These are phyloP conservation scores for Danio aesculapii DNA, from an alignment of 2,797 vertebrate species.

Conservation along the genomic window DNA sequence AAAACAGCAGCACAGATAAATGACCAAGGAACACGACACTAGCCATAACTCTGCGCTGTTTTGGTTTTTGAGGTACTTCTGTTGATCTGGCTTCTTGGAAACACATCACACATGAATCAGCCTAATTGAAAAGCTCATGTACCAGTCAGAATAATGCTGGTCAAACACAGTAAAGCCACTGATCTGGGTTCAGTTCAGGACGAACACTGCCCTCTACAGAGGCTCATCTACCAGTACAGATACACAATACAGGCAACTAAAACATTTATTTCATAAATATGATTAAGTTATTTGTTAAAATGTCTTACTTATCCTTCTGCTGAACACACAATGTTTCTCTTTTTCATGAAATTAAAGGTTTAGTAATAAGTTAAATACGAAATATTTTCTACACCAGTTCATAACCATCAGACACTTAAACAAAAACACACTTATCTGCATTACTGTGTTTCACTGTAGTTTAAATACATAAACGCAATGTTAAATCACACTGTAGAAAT, in stretches of 20 bases:
- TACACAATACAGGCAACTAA: background rate
- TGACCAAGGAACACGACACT: conserved; percentile 18
- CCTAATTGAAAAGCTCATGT: conserved; percentile 33
- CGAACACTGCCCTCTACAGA: conserved; percentile 63
- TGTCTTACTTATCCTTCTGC: background rate
- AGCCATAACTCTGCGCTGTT: conserved; percentile 36
- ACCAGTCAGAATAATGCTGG: conserved; percentile 12
- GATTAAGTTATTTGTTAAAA: too few relatives aligned
- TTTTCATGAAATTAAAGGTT: background rate
- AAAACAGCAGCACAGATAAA: conserved; percentile 28
- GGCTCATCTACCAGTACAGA: conserved; percentile 26
- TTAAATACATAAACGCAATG: too few relatives aligned
- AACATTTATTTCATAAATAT: background rate
- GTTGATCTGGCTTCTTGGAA: conserved; percentile 9
- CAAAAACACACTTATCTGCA: too few relatives aligned
- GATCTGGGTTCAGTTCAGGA: conserved; percentile 32
- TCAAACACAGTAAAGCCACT: conserved; percentile 5
- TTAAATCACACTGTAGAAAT: too few relatives aligned
- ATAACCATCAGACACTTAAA: too few relatives aligned
- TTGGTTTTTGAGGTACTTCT: conserved; percentile 27
- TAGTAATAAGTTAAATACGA: too few relatives aligned
- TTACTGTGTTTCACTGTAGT: too few relatives aligned
- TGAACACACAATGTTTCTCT: background rate
- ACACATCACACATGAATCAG: conserved; percentile 15
- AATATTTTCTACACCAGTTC: too few relatives aligned